Base-by-base conservation (phyloP, 2,888 invertebrate genomes). In the Dendrolimus pini region DNA sequence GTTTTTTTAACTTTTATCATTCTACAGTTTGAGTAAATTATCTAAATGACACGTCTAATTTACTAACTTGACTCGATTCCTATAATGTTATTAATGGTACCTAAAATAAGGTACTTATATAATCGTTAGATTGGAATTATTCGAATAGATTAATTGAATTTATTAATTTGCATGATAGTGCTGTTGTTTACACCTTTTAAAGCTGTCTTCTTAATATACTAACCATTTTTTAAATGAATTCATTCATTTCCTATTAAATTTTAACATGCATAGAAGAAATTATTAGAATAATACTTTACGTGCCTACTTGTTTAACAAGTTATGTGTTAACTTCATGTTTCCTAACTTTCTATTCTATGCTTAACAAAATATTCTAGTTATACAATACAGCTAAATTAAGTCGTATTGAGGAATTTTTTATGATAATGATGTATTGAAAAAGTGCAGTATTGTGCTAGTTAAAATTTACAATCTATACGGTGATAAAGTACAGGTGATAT, bases 41-140 rank as follows among this genome's bases (percentile, higher is more conserved):
- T 78, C 83, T 85, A 85, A 82, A 83, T 80, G 77, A 82, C 86
- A 76, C 77, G 63, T 78, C 82, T 85, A 85, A 71, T 69, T 68
- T 73, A 66, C 82, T 75, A 82, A 77, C 66, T 73, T 72, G 68
- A 76, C 72, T 65, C 70, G 71, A 72, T 61, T 63, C 56, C 60
- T 68, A 63, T 55, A 63, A 70, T 64, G 67, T 64, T 62, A 68
- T 61, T 67, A 62, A 66, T 60, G 63, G 68, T 70, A 71, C 60
- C 65, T 67, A 70, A 62, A 58, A 65, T 30, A 30, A 30, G 30
- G 30, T 30, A 30, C 30, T 30, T 30, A 30, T 30, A 30, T 30
- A 30, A 30, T 30, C 30, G 3, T 30, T 30, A 30, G 6, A 30
- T 30, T 64, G 57, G 63, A 65, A 69, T 67, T 64, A 52, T 67